Conservation (phyloP, 53 echinoderm and acorn worm species). For the Echinometra lucunter region DNA sequence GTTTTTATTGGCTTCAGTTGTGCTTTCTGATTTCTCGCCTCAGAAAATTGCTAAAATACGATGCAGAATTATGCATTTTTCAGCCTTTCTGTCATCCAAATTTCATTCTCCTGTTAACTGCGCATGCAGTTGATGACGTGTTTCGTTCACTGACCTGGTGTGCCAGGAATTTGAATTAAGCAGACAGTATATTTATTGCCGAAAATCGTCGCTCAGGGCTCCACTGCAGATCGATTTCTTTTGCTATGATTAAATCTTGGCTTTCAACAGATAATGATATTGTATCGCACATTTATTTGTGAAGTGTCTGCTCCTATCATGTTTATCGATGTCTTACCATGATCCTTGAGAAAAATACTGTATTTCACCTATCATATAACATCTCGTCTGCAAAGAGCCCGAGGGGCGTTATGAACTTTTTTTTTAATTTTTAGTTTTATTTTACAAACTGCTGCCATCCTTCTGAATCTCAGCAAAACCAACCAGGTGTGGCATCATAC, state of each 20-base stretch:
- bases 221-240: neutral
- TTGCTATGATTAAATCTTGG: conserved; percentile 26
- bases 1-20: neutral
- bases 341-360: neutral
- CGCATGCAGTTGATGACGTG: neutral
- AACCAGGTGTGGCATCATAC: too few relatives aligned
- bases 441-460: neutral
- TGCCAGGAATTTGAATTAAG: neutral
- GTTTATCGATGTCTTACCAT: neutral
- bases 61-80: conserved; percentile 9
- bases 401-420: neutral
- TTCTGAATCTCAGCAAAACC: neutral
- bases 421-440: too few relatives aligned
- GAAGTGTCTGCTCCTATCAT: conserved; percentile 3
- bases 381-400: neutral
- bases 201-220: neutral
- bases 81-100: conserved; percentile 23
- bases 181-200: neutral
- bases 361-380: neutral
- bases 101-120: neutral
- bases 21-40: conserved; percentile 22
- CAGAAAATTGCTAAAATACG: neutral
- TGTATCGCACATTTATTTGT: neutral
- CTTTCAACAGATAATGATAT: neutral
- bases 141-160: conserved; percentile 15